phyloP scores from a whole-genome alignment of 2,888 invertebrate species.

The Aproaerema taeniolella region DNA sequence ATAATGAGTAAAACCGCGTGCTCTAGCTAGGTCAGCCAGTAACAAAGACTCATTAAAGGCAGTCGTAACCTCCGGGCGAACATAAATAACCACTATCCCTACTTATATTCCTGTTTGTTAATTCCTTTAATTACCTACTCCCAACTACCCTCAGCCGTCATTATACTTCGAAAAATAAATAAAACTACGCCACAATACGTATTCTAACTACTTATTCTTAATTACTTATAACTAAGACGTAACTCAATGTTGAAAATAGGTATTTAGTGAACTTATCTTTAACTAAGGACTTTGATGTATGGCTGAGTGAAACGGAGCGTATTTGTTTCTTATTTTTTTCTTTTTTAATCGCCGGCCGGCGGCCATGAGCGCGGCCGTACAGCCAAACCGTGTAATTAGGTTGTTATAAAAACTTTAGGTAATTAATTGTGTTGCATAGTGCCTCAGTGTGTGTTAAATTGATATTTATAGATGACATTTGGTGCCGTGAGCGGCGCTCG shows the following conservation, averaged over 20 bases:
- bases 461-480: conserved; percentile 68
- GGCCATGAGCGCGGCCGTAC: conserved; percentile 36
- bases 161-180: conserved; percentile 56
- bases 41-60: conserved; percentile 38
- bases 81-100: conserved; percentile 47
- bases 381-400: conserved; percentile 63
- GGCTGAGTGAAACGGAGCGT: conserved; percentile 46
- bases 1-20: neutral
- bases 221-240: conserved; percentile 73
- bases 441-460: conserved; percentile 51
- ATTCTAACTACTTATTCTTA: conserved; percentile 65
- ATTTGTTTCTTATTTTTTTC: conserved; percentile 36
- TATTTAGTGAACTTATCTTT: conserved; percentile 61
- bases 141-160: conserved; percentile 50
- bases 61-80: conserved; percentile 30
- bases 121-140: conserved; percentile 62
- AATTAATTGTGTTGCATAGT: conserved; percentile 61
- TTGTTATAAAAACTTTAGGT: conserved; percentile 60
- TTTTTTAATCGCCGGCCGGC: conserved; percentile 32
- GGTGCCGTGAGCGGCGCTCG: conserved; percentile 44
- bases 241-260: conserved; percentile 64
- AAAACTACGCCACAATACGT: conserved; percentile 46
- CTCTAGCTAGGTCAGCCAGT: conserved; percentile 8
- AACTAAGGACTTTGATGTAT: conserved; percentile 62
- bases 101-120: conserved; percentile 56